Evolutionary conservation across 2,888 invertebrate genomes (phyloP).

Genomic region (Tetragonisca angustula): DNA sequence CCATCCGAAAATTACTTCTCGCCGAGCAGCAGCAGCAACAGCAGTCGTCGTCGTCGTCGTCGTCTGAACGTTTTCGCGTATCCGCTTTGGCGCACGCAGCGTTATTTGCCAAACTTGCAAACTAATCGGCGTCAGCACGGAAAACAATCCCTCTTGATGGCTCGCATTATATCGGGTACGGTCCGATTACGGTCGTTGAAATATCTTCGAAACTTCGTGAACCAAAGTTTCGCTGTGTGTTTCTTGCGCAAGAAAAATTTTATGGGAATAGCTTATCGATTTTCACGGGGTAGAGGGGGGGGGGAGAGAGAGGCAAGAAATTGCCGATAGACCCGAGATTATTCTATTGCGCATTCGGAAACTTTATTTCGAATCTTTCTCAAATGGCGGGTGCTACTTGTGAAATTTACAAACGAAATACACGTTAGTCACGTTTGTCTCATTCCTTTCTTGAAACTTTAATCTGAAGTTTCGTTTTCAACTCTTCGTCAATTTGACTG

Average conservation of each 20-base stretch:
- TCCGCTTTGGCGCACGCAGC: not conserved
- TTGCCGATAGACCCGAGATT: not conserved
- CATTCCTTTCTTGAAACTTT: too few relatives aligned
- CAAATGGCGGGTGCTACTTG: not conserved
- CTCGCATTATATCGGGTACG: not conserved
- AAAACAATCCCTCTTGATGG: slow-evolving; percentile 12
- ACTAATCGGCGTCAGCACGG: slow-evolving; percentile 48
- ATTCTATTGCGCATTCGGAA: not conserved
- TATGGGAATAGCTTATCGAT: not conserved
- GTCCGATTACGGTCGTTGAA: slow-evolving; percentile 1
- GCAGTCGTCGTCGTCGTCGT: too few relatives aligned
- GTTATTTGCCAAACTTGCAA: slow-evolving; percentile 44
- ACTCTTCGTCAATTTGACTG: too few relatives aligned
- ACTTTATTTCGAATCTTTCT: not conserved
- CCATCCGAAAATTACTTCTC: slow-evolving; percentile 21
- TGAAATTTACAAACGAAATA: not conserved
- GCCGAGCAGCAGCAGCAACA: slow-evolving; percentile 6
- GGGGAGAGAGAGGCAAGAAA: too few relatives aligned
- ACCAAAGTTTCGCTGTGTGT: not conserved
- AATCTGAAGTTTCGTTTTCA: too few relatives aligned
- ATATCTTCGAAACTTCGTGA: slow-evolving; percentile 1
- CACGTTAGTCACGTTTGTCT: too few relatives aligned
- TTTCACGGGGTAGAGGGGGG: not conserved
- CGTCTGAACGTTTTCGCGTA: slow-evolving; percentile 15
- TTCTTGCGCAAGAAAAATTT: not conserved